Conservation (phyloP, 1,140 invertebrate genomes). For the Drosophila littoralis region DNA sequence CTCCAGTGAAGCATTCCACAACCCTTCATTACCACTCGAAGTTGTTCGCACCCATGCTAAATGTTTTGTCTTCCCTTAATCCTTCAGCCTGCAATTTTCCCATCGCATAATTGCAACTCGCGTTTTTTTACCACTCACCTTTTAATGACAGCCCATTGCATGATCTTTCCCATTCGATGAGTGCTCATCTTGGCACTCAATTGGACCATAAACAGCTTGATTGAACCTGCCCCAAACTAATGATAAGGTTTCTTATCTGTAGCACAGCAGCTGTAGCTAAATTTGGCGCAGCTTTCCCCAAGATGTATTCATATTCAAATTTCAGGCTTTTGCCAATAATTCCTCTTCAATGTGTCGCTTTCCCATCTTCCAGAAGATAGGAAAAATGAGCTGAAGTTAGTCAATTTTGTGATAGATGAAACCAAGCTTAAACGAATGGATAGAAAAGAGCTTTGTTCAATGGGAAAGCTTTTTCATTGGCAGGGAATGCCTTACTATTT, state of each 20-base stretch:
- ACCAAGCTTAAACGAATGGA: too few relatives aligned
- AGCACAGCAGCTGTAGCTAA: not conserved
- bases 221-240: conserved; percentile 36
- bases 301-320: too few relatives aligned
- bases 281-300: too few relatives aligned
- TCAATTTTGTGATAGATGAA: too few relatives aligned
- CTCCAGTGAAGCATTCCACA: not conserved
- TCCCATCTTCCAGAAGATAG: too few relatives aligned
- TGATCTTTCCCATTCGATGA: conserved; percentile 16
- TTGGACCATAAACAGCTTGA: conserved; percentile 17
- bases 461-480: too few relatives aligned
- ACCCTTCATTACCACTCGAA: conserved; percentile 45
- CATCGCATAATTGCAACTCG: conserved; percentile 33
- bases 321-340: too few relatives aligned
- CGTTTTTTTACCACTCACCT: conserved; percentile 7
- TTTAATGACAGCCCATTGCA: conserved; percentile 41
- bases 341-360: too few relatives aligned
- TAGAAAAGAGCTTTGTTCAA: too few relatives aligned
- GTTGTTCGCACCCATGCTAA: conserved; percentile 64
- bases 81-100: conserved; percentile 54
- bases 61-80: conserved; percentile 48
- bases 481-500: too few relatives aligned
- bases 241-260: conserved; percentile 6
- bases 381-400: too few relatives aligned
- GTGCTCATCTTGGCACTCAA: conserved; percentile 23